These are phyloP conservation scores for Pheucticus melanocephalus DNA, from an alignment of 2,113 vertebrate species.

Conservation along the genomic window DNA sequence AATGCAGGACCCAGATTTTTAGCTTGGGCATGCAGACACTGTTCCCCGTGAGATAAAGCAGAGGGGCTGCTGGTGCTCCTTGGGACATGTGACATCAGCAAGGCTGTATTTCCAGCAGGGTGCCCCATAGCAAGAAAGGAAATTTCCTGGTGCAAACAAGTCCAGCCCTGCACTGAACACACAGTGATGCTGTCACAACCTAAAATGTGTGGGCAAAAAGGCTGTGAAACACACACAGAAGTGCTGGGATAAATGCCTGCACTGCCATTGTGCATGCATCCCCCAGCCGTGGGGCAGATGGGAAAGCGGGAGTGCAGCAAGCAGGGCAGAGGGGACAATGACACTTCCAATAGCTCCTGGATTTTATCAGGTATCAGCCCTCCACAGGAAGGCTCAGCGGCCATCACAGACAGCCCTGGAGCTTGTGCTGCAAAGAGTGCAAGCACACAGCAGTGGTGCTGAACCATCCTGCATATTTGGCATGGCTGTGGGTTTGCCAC, in stretches of 20 bases:
- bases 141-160: neutral
- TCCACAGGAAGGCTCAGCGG: neutral
- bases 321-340: neutral
- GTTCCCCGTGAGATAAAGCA: neutral
- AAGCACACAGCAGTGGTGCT: neutral
- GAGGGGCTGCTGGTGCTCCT: neutral
- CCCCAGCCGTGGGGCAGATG: fast-evolving
- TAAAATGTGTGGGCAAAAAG: neutral
- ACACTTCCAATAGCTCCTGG: neutral
- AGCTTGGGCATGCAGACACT: neutral
- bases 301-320: neutral
- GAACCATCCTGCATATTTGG: neutral
- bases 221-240: neutral
- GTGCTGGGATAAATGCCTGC: neutral
- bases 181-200: fast-evolving
- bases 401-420: neutral
- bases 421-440: neutral
- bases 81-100: fast-evolving
- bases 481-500: neutral
- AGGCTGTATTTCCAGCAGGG: neutral
- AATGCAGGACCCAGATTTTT: neutral
- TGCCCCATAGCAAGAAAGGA: neutral
- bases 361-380: neutral
- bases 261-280: fast-evolving
- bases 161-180: neutral